Evolutionary conservation across 2,797 vertebrate genomes (phyloP), one percentile per base, ranked within the genome.

Genomic region (Clarias laeviceps): DNA sequence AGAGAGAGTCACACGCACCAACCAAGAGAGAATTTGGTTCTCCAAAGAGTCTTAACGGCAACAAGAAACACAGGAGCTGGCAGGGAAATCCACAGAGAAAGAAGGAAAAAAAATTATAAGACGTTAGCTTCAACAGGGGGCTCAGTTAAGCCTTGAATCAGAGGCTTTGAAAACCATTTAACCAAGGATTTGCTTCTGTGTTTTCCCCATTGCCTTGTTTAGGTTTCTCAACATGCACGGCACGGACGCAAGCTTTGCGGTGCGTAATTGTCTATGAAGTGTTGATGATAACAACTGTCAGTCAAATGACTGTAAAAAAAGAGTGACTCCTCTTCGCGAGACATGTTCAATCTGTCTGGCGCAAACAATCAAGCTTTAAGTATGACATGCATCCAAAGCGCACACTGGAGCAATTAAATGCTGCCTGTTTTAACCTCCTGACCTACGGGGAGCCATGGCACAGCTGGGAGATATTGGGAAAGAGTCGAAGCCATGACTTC

Each of bases 271-370:
- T 83, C 72, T 86, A 85, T 87, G 85, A 88, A 87, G 62, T 84
- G 87, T 88, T 87, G 90, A 87, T 85, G 85, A 88, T 70, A 84
- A 85, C 87, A 87, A 88, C 86, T 84, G 90, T 80, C 89, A 85
- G 73, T 79, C 83, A 89, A 84, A 89, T 69, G 70, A 87, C 74
- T 40, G 81, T 80, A 87, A 87, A 79, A 86, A 83, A 86, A 84
- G 88, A 86, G 82, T 82, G 85, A 84, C 20, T 85, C 62, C 73
- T 84, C 62, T 70, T 78, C 32, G 34, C 70, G 80, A 84, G 78
- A 86, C 78, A 73, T 64, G 79, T 84, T 88, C 73, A 69, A 85
- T 72, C 89, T 86, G 88, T 87, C 87, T 85, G 81, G 69, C 37
- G 72, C 59, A 80, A 84, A 82, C 54, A 77, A 82, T 85, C 86